Conservation (phyloP, 2,888 invertebrate species). For the Lasioglossum oenotherae region DNA sequence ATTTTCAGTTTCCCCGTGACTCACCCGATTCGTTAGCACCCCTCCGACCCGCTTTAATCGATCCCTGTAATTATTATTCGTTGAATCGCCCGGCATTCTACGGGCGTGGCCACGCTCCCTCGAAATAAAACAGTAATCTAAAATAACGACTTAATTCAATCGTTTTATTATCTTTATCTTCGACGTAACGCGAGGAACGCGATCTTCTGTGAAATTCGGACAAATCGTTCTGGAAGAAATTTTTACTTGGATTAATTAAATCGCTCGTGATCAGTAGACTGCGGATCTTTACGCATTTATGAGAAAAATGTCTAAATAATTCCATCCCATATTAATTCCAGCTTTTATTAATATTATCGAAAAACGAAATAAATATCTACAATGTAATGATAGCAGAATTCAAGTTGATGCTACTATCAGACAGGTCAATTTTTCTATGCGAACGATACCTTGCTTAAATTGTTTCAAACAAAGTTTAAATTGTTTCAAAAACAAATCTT, state of each 20-base stretch:
- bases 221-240: background rate
- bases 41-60: background rate
- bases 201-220: background rate
- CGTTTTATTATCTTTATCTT: background rate
- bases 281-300: no score
- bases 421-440: no score
- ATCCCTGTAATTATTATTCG: background rate
- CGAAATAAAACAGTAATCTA: background rate
- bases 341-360: no score
- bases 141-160: background rate
- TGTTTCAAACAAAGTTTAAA: no score
- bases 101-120: background rate
- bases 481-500: background rate
- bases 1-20: constrained; percentile 28
- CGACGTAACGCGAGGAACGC: background rate
- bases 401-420: no score
- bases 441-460: no score
- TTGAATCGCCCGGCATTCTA: background rate
- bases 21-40: background rate
- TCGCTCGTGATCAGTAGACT: background rate
- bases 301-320: no score
- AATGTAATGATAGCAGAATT: no score
- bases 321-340: no score
- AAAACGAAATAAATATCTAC: no score
- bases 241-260: background rate